Evolutionary conservation across 2,113 vertebrate genomes (phyloP).

Genomic region (Strigops habroptila): DNA sequence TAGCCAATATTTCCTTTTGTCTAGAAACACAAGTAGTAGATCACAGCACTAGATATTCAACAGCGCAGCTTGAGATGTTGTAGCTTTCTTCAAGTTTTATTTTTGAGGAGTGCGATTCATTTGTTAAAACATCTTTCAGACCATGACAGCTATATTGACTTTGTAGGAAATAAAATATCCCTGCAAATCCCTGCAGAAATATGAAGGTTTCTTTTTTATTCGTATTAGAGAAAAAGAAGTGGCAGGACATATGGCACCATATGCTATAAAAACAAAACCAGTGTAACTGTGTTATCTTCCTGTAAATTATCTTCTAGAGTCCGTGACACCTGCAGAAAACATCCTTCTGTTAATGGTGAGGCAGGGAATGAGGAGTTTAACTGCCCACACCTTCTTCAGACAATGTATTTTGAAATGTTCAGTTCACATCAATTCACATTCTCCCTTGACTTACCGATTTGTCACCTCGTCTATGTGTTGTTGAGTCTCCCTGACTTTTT

Average conservation of each 20-base stretch:
- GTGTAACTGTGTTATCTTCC: neutral
- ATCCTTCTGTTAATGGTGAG: neutral
- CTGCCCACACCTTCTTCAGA: neutral
- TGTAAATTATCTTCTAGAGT: neutral
- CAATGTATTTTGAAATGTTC: neutral
- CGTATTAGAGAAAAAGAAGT: neutral
- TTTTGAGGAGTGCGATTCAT: neutral
- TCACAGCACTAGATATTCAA: neutral
- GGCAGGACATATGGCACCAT: neutral
- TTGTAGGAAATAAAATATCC: neutral
- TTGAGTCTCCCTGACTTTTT: neutral
- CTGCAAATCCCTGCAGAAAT: neutral
- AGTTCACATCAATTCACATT: neutral
- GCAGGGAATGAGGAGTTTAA: neutral
- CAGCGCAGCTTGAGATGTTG: neutral
- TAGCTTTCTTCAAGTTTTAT: neutral
- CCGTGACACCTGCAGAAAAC: neutral
- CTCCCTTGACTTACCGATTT: neutral
- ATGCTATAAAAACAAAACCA: neutral
- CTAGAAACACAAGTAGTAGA: neutral
- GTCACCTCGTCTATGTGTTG: rapidly evolving
- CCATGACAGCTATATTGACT: neutral
- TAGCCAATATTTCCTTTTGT: neutral
- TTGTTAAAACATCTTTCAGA: neutral
- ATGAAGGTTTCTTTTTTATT: neutral